Evolutionary conservation across 2,113 vertebrate species (phyloP), one percentile per base, ranked within the genome.

Genomic region (Sprattus sprattus): DNA sequence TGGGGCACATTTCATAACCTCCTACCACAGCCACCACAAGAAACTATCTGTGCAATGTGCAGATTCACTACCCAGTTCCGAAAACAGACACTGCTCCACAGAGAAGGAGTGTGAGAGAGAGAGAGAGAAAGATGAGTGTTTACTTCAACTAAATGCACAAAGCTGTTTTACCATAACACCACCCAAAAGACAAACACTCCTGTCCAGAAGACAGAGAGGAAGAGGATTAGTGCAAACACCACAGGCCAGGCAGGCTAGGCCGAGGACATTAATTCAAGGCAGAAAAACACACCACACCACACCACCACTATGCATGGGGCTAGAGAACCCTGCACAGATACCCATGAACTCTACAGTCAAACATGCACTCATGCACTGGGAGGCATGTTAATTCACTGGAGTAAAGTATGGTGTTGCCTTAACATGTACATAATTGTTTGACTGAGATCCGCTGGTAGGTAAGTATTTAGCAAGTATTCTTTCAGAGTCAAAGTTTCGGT

Each of bases 21-120:
- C 46, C 81, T 1, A 39, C 49, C 71, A 45, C 82, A 16, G 67
- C 67, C 49, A 80, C 54, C 6, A 8, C 71, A 78, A 78, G 71
- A 78, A 78, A 39, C 71, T 78, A 78, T 78, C 32, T 78, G 71
- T 78, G 71, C 4, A 39, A 78, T 78, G 71, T 15, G 32, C 71
- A 78, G 7, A 5, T 39, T 39, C 11, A 8, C 28, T 78, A 11
- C 13, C 71, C 71, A 78, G 71, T 16, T 3, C 28, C 10, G 32
- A 78, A 13, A 16, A 15, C 71, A 78, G 2, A 78, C 28, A 78
- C 28, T 78, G 25, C 28, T 32, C 11, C 16, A 16, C 25, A 32
- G 13, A 78, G 71, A 78, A 13, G 39, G 25, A 32, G 25, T 2
- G 25, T 10, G 25, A 71, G 8, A 10, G 25, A 71, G 64, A 71